A percentile compares a stretch with the other conserved stretches of the same genome.
phyloP scores from a whole-genome alignment of 2,797 vertebrate species.

The Tauraco hartlaubi region DNA sequence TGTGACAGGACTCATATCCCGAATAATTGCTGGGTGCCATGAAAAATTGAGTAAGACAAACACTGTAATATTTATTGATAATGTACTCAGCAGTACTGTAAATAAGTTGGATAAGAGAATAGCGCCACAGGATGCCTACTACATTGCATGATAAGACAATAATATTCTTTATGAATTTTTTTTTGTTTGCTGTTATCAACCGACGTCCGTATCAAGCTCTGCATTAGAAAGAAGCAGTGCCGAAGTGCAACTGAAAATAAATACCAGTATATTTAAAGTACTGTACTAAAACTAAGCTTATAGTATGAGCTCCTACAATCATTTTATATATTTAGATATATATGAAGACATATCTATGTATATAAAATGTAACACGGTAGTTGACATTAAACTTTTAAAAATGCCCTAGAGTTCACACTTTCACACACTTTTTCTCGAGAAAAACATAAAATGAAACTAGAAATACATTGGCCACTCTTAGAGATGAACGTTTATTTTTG shows the following conservation, averaged over 20 bases:
- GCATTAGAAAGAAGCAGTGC: slow-evolving; percentile 81
- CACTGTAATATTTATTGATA: slow-evolving; percentile 89
- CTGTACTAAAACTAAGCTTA: slow-evolving; percentile 84
- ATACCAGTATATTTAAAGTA: slow-evolving; percentile 82
- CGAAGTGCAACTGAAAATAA: slow-evolving; percentile 87
- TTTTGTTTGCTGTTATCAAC: slow-evolving; percentile 64
- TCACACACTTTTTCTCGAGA: slow-evolving; percentile 14
- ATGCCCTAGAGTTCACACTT: slow-evolving; percentile 52
- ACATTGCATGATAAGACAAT: slow-evolving; percentile 90
- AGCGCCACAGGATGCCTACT: slow-evolving; percentile 91
- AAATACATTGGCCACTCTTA: slow-evolving; percentile 43
- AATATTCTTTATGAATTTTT: slow-evolving; percentile 77
- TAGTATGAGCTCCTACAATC: slow-evolving; percentile 76
- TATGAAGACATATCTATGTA: slow-evolving; percentile 51
- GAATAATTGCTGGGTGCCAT: slow-evolving; percentile 37
- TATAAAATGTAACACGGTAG: slow-evolving; percentile 66
- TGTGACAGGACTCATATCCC: slow-evolving; percentile 76
- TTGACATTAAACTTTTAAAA: slow-evolving; percentile 57
- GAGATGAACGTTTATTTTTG: slow-evolving; percentile 64
- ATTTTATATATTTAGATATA: slow-evolving; percentile 78
- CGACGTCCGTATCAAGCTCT: slow-evolving; percentile 56
- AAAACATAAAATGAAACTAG: background rate
- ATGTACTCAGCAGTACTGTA: slow-evolving; percentile 83
- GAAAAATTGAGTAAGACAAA: slow-evolving; percentile 60
- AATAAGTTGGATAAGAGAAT: slow-evolving; percentile 88